Conservation (phyloP, 2,888 invertebrate species). For the Embidobia sp. region DNA sequence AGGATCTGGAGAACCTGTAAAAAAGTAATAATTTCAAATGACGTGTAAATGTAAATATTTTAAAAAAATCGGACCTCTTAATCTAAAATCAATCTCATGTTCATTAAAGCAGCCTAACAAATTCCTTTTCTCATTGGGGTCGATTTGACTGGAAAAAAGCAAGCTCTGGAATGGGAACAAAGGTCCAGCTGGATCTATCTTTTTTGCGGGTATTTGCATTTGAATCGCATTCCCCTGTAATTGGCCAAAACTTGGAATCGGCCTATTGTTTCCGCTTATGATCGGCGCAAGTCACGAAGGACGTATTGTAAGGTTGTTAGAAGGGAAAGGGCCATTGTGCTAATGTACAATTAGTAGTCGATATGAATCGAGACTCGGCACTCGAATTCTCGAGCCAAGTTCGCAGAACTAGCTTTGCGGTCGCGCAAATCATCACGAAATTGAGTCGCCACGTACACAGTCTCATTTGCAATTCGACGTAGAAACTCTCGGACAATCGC, state of each 20-base stretch:
- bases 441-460: constrained; percentile 31
- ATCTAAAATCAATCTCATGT: too few species aligned
- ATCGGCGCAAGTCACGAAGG: constrained; percentile 33
- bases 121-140: too few species aligned
- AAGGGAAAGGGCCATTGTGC: constrained; percentile 47
- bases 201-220: constrained; percentile 24
- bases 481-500: constrained; percentile 66
- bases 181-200: constrained; percentile 13
- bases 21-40: too few species aligned
- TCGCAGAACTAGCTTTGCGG: constrained; percentile 18
- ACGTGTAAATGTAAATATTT: too few species aligned
- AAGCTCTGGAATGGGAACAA: constrained; percentile 1
- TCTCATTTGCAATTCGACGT: constrained; percentile 70
- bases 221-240: constrained; percentile 22
- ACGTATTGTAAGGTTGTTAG: constrained; percentile 38
- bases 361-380: constrained; percentile 38
- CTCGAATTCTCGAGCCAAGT: constrained; percentile 27
- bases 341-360: constrained; percentile 58
- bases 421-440: constrained; percentile 48
- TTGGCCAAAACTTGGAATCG: constrained; percentile 48
- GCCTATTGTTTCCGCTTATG: constrained; percentile 54
- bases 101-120: too few species aligned
- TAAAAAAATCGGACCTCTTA: too few species aligned
- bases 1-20: too few species aligned
- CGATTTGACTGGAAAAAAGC: too few species aligned